Evolutionary conservation across 2,888 invertebrate genomes (phyloP), one percentile per base, ranked within the genome.

Genomic region (Eurois occulta): DNA sequence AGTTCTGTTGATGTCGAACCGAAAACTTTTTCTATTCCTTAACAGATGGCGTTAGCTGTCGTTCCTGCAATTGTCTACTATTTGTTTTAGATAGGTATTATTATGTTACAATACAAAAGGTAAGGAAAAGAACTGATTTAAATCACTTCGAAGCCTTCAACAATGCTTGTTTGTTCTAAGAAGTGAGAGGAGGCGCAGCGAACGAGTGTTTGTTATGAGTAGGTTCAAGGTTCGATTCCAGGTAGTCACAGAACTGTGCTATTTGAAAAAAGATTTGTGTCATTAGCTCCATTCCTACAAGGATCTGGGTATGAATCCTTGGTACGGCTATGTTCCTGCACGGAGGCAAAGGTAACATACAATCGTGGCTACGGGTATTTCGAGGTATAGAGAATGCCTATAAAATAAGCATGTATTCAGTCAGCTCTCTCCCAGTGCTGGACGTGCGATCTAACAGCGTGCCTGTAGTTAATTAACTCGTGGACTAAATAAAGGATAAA

Each of bases 21-120:
- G 6, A 21, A 41, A 28, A 72, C 35, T 72, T 43, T 52, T 43
- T 7, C 62, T 64, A 62, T 66, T 62, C 1, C 5, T 2, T 16
- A 62, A 62, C 8, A 83, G 83, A 77, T 86, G 83, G 86, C 72
- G 32, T 1, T 64, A 62, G 32, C 5, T 80, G 52, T 41, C 21
- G 6, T 46, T n/a, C 7, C 5, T 13, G 16, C 6, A 41, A 41
- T 32, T 11, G 28, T 32, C 2, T 16, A 7, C 24, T 0, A n/a
- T 65, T 65, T n/a, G 16, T n/a, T 41, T 41, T 1, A 4, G 16
- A 16, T 41, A 32, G n/a, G 11, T n/a, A 55, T 16, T 18, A 58
- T 28, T 16, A 60, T 18, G 18, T 18, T 18, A 55, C n/a, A n/a
- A 55, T 55, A 55, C 6, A 58, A 28, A 2, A 28, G 7, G 16